Evolutionary conservation across 2,797 vertebrate genomes (phyloP), one percentile per base, ranked within the genome.

Genomic region (Setipinna tenuifilis): DNA sequence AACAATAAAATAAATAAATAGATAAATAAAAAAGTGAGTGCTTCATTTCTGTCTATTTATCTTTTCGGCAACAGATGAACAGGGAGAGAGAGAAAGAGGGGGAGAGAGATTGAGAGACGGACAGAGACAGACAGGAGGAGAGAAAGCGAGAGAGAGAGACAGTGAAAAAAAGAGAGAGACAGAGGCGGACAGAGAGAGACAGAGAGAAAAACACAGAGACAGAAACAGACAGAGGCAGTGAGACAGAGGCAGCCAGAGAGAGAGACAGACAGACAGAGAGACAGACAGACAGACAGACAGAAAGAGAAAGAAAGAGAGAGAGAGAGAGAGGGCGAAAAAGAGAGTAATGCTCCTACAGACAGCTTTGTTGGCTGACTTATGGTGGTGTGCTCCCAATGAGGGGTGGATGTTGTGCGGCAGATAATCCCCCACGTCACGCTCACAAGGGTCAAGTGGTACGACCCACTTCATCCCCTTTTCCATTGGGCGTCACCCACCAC

Each of bases 381-480:
- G 88, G 87, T 88, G 84, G 87, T 87, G 87, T 23, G 84, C 68
- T 89, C 88, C 87, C 89, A 84, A 84, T 87, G 87, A 89, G 87
- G 84, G 86, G 85, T 84, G 87, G 87, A 84, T 87, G 87, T 86
- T 84, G 85, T 83, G 62, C 80, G 16, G 50, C 81, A 87, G 89
- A 89, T 90, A 89, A 91, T 87, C 88, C 90, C 80, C 87, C 85
- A 82, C 86, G 71, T 44, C 85, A 88, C 83, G 82, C 50, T 82
- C 83, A 85, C 87, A 84, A 86, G 81, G 90, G 89, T 91, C 89
- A 91, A 90, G 89, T 90, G 85, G 87, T 89, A 87, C 86, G 86
- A 86, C 86, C 86, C 83, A 87, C 87, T 88, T 89, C 82, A 88
- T 85, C 78, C 85, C 83, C 71, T 78, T 44, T 44, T 41, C 71